phyloP scores from a whole-genome alignment of 2,888 invertebrate genomes.

The Leptinotarsa tumamoca region DNA sequence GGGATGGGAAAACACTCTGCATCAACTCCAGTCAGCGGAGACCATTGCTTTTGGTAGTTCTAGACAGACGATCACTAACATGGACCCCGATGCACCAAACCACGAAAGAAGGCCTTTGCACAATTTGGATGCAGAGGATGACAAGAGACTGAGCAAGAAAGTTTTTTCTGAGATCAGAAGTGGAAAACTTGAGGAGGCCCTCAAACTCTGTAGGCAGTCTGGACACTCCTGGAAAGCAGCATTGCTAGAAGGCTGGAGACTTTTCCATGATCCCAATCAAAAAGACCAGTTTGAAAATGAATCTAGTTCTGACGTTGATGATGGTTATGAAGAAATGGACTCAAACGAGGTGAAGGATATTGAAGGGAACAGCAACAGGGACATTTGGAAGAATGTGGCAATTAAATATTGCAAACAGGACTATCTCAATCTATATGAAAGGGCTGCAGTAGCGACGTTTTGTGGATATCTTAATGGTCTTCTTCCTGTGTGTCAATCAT shows the following conservation, averaged over 20 bases:
- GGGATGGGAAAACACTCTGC: slow-evolving; percentile 93
- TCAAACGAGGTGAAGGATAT: slow-evolving; percentile 62
- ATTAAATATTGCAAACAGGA: slow-evolving; percentile 68
- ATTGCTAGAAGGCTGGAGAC: slow-evolving; percentile 89
- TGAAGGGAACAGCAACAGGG: slow-evolving; percentile 86
- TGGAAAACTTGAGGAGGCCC: slow-evolving; percentile 87
- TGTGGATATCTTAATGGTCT: slow-evolving; percentile 86
- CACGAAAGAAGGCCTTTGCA: slow-evolving; percentile 84
- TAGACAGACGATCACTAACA: slow-evolving; percentile 70
- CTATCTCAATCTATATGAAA: slow-evolving; percentile 71
- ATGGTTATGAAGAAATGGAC: slow-evolving; percentile 48
- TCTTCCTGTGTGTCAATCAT: slow-evolving; percentile 81
- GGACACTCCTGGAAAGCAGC: slow-evolving; percentile 95
- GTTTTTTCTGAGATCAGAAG: slow-evolving; percentile 84
- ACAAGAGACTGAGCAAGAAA: slow-evolving; percentile 71
- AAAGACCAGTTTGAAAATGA: slow-evolving; percentile 65
- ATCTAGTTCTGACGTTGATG: slow-evolving; percentile 59
- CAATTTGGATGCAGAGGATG: slow-evolving; percentile 89
- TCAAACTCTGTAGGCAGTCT: slow-evolving; percentile 83
- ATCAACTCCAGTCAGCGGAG: slow-evolving; percentile 73
- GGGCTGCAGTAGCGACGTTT: slow-evolving; percentile 81
- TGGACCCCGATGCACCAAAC: slow-evolving; percentile 92
- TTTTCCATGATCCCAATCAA: slow-evolving; percentile 88
- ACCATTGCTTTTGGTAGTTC: slow-evolving; percentile 72
- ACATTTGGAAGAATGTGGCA: slow-evolving; percentile 82